Percentiles rank a stretch among this genome's conserved stretches.
Conservation (phyloP, 2,797 vertebrate genomes). For the Labeo calbasu region DNA sequence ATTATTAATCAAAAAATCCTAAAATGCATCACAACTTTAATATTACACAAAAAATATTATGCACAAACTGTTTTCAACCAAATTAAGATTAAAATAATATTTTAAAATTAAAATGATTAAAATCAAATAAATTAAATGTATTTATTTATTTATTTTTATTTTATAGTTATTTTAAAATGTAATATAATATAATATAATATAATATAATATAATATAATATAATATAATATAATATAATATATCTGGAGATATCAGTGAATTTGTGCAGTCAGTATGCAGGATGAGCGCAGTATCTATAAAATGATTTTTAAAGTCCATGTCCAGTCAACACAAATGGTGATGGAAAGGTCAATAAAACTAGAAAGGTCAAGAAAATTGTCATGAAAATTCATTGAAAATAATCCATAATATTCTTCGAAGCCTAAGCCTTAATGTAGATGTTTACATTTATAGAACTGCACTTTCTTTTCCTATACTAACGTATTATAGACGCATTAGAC, state of each 20-base stretch:
- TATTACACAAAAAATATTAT: background rate
- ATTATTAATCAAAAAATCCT: background rate
- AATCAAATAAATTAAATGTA: too few species aligned
- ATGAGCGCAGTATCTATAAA: background rate
- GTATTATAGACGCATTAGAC: background rate
- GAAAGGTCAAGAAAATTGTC: background rate
- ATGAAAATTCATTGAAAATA: background rate
- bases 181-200: background rate
- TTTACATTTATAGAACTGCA: background rate
- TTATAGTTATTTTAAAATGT: background rate
- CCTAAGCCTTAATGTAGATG: background rate
- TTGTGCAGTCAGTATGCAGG: background rate
- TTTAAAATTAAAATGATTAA: too few species aligned
- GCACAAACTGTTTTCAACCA: too few species aligned
- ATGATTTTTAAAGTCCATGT: background rate
- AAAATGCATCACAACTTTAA: background rate
- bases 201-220: background rate
- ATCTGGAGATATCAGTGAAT: background rate
- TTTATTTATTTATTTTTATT: too few species aligned
- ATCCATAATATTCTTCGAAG: background rate
- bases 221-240: background rate
- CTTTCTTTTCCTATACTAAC: background rate
- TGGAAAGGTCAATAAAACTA: background rate
- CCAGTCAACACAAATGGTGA: background rate
- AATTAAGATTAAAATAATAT: too few species aligned